Conservation (phyloP, 2,888 invertebrate species). For the Trichopria drosophilae region DNA sequence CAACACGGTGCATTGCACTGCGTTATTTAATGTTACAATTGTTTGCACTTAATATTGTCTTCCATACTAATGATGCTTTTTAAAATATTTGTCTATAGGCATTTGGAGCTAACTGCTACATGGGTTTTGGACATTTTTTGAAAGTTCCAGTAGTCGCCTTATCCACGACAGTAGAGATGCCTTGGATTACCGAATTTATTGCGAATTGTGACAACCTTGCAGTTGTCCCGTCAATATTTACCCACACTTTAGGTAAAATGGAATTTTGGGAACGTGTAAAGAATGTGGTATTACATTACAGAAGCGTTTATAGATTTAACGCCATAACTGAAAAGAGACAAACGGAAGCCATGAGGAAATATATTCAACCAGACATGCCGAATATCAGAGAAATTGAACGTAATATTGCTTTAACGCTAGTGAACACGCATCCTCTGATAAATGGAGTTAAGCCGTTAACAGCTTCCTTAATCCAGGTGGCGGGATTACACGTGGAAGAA, state of each 20-base stretch:
- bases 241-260: background rate
- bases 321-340: constrained; percentile 20
- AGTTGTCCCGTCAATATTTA: constrained; percentile 16
- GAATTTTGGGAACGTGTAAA: constrained; percentile 37
- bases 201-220: constrained; percentile 40
- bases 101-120: constrained; percentile 39
- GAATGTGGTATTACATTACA: constrained; percentile 26
- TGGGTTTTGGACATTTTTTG: constrained; percentile 40
- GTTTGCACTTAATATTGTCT: too few species aligned
- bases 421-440: constrained; percentile 61
- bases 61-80: too few species aligned
- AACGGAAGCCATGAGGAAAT: constrained; percentile 34
- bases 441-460: constrained; percentile 57
- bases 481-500: constrained; percentile 61
- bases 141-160: constrained; percentile 39
- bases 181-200: constrained; percentile 33
- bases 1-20: too few species aligned
- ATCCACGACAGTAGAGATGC: constrained; percentile 26
- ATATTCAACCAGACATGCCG: constrained; percentile 48
- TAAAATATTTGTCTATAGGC: too few species aligned
- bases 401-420: constrained; percentile 59
- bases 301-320: constrained; percentile 1
- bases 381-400: constrained; percentile 56
- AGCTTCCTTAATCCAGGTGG: constrained; percentile 60
- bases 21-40: too few species aligned